Conservation (phyloP, 2,797 vertebrate genomes). For the Miichthys miiuy region DNA sequence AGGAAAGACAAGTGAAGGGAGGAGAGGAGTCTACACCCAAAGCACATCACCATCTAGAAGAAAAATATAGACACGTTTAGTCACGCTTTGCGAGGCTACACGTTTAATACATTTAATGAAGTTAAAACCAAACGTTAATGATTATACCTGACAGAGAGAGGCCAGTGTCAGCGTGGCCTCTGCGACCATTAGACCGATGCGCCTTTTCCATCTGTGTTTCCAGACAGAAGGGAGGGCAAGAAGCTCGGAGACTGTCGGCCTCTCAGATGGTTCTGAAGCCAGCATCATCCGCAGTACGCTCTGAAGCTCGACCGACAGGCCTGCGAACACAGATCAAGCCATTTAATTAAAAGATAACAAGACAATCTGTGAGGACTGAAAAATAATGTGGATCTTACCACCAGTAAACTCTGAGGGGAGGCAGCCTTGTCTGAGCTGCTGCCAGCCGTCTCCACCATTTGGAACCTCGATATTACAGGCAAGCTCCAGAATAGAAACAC, state of each 20-base stretch:
- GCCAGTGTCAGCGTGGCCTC: constrained; percentile 76
- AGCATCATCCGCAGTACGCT: constrained; percentile 88
- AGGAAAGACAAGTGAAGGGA: constrained; percentile 74
- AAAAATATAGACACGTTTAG: constrained; percentile 1
- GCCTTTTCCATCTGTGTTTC: constrained; percentile 81
- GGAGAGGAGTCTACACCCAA: constrained; percentile 75
- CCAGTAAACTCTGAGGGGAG: constrained; percentile 89
- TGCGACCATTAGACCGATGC: constrained; percentile 67
- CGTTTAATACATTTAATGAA: neutral
- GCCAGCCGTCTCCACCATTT: constrained; percentile 92
- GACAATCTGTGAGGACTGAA: neutral
- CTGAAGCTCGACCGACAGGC: constrained; percentile 88
- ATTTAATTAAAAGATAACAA: neutral
- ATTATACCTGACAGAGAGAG: constrained; percentile 77
- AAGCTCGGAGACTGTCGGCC: constrained; percentile 87
- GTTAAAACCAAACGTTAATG: neutral
- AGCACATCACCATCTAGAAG: constrained; percentile 70
- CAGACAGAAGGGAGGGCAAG: constrained; percentile 79
- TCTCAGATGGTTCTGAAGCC: constrained; percentile 83
- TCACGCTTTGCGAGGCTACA: neutral
- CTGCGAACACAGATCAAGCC: constrained; percentile 53
- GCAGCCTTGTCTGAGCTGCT: constrained; percentile 89
- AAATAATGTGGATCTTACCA: constrained; percentile 71
- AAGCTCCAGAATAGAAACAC: constrained; percentile 92
- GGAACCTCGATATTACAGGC: constrained; percentile 93